Evolutionary conservation across 2,797 vertebrate species (phyloP), one percentile per base, ranked within the genome.

Genomic region (Natrix natrix): DNA sequence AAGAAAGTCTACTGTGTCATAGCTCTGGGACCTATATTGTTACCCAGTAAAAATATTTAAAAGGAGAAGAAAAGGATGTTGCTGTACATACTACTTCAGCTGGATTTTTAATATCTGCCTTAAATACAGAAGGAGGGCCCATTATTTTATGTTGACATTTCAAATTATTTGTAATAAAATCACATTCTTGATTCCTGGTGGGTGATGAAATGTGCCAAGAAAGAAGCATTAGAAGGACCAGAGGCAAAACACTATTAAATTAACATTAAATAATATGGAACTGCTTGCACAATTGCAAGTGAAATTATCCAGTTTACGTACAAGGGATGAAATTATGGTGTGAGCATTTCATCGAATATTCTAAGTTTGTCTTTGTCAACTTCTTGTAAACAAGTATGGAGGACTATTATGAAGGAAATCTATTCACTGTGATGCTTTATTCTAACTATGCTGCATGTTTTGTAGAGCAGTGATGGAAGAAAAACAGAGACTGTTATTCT

Each of bases 191-290:
- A 43, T 48, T 83, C 74, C 74, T 83, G 22, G 10, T 5, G 74
- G 74, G 37, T 48, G 37, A 48, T 83, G 74, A 83, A 83, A 83
- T 83, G 10, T 83, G 74, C 74, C 74, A 83, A 83, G 17, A 83
- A 24, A 48, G 20, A 83, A 83, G 37, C 37, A 48, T 83, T 48
- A 48, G 74, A 83, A 83, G 74, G 37, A 83, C 37, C 37, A 48
- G 74, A 83, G 37, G 74, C 74, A 48, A 83, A 83, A 94, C 92
- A 94, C 88, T 94, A 95, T 95, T 87, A 95, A 56, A 86, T 43
- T 16, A 59, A 78, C 89, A 91, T 92, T n/a, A 89, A 90, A 63
- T 14, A 93, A 60, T 37, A 86, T 86, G 89, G 10, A 83, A 56
- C 20, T 88, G 22, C 4, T 57, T 90, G 83, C 26, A 0, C 20